Percentiles rank a stretch among this genome's conserved stretches.
Evolutionary conservation across 2,797 vertebrate genomes (phyloP).

Genomic region (Ciconia nigra): DNA sequence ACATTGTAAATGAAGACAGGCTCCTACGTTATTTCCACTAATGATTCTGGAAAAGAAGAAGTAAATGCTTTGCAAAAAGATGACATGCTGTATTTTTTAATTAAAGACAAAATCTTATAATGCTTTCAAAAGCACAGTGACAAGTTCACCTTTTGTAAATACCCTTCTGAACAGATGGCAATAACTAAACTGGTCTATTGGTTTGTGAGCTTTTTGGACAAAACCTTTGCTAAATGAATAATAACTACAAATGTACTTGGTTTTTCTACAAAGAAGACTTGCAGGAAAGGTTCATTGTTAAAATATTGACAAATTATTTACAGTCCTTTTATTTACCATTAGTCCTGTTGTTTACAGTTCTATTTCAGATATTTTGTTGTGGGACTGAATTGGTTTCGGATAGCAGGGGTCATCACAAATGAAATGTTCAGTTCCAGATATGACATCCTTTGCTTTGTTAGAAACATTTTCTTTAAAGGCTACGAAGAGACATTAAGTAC

Average conservation of each 20-base stretch:
- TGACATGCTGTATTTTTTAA: neutral
- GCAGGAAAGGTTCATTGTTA: neutral
- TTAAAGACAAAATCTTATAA: neutral
- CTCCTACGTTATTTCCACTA: neutral
- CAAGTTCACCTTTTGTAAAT: neutral
- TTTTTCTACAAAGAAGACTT: neutral
- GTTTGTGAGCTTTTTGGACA: neutral
- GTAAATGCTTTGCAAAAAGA: neutral
- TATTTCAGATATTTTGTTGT: neutral
- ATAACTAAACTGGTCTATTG: neutral
- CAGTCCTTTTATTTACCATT: neutral
- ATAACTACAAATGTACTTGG: neutral
- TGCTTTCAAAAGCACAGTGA: neutral
- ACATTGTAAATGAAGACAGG: neutral
- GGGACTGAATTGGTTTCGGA: neutral
- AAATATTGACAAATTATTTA: neutral
- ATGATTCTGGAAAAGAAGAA: neutral
- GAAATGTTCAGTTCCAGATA: neutral
- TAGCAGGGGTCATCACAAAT: neutral
- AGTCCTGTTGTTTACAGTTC: neutral
- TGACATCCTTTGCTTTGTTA: neutral
- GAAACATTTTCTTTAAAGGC: neutral
- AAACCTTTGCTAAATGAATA: neutral
- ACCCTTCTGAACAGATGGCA: neutral
- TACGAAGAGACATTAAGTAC: neutral